Conservation (phyloP, 2,113 vertebrate species). For the Sapayoa aenigma region DNA sequence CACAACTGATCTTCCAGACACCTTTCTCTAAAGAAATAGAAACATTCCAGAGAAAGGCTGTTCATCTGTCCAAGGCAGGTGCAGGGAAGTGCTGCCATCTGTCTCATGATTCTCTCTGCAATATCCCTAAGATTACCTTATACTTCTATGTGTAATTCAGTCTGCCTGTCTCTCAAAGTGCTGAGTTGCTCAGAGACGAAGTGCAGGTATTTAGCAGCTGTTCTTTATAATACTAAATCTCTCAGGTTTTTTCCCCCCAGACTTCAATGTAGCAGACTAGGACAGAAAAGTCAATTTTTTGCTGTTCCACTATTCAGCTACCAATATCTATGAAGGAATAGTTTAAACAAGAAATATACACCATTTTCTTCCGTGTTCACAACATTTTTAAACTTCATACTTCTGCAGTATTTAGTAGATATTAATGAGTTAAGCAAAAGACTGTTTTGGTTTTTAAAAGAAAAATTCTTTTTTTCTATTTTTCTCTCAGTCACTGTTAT, state of each 20-base stretch:
- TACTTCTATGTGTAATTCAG: neutral
- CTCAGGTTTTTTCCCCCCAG: fast-evolving
- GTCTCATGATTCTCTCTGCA: neutral
- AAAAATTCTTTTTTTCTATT: neutral
- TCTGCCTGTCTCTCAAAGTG: neutral
- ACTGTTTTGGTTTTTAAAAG: neutral
- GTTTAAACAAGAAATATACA: neutral
- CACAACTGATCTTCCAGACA: neutral
- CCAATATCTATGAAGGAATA: neutral
- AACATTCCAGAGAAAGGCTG: neutral
- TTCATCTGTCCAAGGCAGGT: conserved; percentile 22
- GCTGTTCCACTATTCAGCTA: neutral
- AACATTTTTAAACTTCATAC: neutral
- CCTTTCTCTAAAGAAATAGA: neutral
- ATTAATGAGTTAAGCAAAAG: neutral
- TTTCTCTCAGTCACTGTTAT: neutral
- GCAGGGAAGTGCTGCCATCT: conserved; percentile 49
- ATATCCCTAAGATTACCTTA: neutral
- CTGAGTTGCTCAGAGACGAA: neutral
- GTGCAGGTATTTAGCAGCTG: neutral
- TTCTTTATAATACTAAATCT: neutral
- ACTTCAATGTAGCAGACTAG: neutral
- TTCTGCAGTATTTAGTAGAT: neutral
- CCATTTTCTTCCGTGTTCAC: neutral
- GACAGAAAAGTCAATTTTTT: neutral